Evolutionary conservation across 2,113 vertebrate genomes (phyloP), one percentile per base, ranked within the genome.

Genomic region (Pseudonaja textilis): DNA sequence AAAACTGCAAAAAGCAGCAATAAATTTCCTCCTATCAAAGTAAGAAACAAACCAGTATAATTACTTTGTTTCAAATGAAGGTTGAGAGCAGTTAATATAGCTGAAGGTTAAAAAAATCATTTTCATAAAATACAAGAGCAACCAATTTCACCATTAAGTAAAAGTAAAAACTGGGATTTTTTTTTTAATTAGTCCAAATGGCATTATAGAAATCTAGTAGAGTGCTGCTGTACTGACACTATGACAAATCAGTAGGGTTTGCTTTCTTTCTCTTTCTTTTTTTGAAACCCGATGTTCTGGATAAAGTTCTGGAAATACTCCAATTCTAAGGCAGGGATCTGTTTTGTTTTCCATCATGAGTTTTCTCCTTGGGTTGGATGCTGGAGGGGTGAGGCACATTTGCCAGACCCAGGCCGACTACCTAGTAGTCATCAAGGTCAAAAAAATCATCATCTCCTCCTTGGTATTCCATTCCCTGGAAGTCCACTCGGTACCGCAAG

Each of bases 361-460:
- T 98, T 97, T 98, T 97, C 97, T 98, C 97, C 98, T 98, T 98
- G 98, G 98, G 98, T 98, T 98, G 98, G 98, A 98, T 98, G 98
- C 97, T 98, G 98, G 98, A 98, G 98, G 98, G 97, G 97, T 92
- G 98, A 98, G 98, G 98, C 98, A 98, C 98, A 20, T 97, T 98
- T 98, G 98, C 98, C 97, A 94, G 97, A 98, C 98, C 98, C 98
- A 98, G 98, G 98, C 98, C 97, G 98, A 99, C 99, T 99, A 99
- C 99, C 98, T 99, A 99, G 99, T 99, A 99, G 99, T 99, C 99
- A 99, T 99, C 99, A 98, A 99, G 99, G 98, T 99, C 99, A 98
- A 99, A 99, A 98, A 99, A 99, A 98, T 99, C 99, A 93, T 99
- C 99, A 54, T 99, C 99, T 97, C 98, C 99, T 98, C 98, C 99